phyloP scores from a whole-genome alignment of 2,797 vertebrate species.

The Balearica regulorum region DNA sequence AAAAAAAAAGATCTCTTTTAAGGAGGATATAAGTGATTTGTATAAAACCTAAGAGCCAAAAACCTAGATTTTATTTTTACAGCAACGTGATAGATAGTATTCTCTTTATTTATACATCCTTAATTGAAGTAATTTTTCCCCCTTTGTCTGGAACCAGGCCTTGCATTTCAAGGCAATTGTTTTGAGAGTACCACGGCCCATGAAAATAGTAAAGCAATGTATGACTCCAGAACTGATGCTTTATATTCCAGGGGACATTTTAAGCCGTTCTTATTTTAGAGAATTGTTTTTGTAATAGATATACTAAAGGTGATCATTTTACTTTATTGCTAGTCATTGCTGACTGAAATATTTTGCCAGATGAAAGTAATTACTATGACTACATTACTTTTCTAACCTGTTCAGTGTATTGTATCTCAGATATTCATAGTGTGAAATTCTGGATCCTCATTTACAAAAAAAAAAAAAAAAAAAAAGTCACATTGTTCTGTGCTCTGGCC shows the following conservation, averaged over 20 bases:
- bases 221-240: not conserved
- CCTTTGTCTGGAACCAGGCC: not conserved
- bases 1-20: conserved; percentile 32
- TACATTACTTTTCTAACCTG: conserved; percentile 61
- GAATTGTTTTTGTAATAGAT: conserved; percentile 71
- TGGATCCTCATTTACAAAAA: not conserved
- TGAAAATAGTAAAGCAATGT: not conserved
- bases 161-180: conserved; percentile 21
- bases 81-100: not conserved
- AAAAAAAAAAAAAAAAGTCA: not conserved
- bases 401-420: conserved; percentile 23
- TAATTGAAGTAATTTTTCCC: conserved; percentile 33
- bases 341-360: conserved; percentile 71
- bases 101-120: conserved; percentile 35
- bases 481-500: not conserved
- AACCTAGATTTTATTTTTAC: conserved; percentile 31
- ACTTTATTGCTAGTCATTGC: conserved; percentile 62
- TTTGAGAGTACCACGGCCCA: not conserved
- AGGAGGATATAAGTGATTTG: conserved; percentile 69
- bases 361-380: conserved; percentile 73
- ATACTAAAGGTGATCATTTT: conserved; percentile 69
- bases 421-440: conserved; percentile 26
- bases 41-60: conserved; percentile 46
- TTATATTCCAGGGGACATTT: conserved; percentile 46
- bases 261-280: conserved; percentile 64